Base-by-base conservation (phyloP, 2,888 invertebrate genomes). In the Drosophila prolongata region DNA sequence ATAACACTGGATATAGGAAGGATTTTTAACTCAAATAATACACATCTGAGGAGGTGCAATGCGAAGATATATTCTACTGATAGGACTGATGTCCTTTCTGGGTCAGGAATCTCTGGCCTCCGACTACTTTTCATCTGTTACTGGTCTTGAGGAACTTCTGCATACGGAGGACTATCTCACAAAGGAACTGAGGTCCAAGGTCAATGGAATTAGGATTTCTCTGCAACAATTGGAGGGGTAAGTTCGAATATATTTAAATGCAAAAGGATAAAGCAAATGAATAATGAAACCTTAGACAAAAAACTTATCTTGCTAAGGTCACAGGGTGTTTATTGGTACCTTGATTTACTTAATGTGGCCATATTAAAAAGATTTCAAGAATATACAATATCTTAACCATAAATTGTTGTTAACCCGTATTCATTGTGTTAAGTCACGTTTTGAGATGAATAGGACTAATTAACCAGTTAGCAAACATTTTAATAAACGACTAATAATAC, bases 51-150 rank as follows among this genome's bases (percentile, higher is more conserved):
- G 8, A 10, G 8, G 6, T 8, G 34, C 13, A 19, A 75, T 59
- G 72, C n/a, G 42, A 5, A 54, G 30, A 24, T 30, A 50, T 30
- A 6, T 72, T 14, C 43, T 68, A 10, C 38, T 65, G n/a, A 24
- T 79, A 11, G 40, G 69, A 8, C 19, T 84, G 11, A 43, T 82
- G 44, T 64, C 55, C 62, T 66, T 65, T 30, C 30, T 72, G 6
- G 11, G 47, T 13, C 27, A 8, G 9, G 6, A 43, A 13, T 61
- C 84, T 9, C 61, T 49, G 24, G 77, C 85, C 6, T 62, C 86
- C 59, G 77, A 92, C 90, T 80, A 83, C 40, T 90, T 89, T 55
- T 90, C 91, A 13, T 90, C 91, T 34, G 77, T 91, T 14, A 85
- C 82, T 11, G 91, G 90, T 13, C 59, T 90, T 49, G 90, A 90